Evolutionary conservation across 2,888 invertebrate species (phyloP).

Genomic region (Oscheius sp.): DNA sequence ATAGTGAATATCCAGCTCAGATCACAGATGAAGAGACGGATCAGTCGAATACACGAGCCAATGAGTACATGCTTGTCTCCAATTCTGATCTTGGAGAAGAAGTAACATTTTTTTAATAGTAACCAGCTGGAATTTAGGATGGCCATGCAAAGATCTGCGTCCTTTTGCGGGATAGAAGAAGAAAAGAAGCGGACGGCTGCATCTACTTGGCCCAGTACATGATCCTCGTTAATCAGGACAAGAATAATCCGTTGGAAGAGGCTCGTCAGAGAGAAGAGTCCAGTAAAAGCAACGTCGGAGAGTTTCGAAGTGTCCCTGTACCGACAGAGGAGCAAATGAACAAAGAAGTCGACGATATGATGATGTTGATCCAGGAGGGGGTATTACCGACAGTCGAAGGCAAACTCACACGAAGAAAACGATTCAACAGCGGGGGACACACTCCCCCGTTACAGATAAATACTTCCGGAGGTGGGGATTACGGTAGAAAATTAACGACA

Average conservation of each 20-base stretch:
- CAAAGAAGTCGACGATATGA: slow-evolving; percentile 39
- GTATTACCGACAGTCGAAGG: slow-evolving; percentile 38
- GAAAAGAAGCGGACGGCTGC: not conserved
- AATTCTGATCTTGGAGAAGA: not conserved
- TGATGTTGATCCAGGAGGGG: slow-evolving; percentile 35
- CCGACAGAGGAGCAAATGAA: slow-evolving; percentile 30
- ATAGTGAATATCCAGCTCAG: not conserved
- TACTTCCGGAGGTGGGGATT: not conserved
- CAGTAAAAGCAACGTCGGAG: slow-evolving; percentile 36
- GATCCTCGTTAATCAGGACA: slow-evolving; percentile 36
- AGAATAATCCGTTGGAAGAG: slow-evolving; percentile 39
- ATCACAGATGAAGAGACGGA: slow-evolving; percentile 11
- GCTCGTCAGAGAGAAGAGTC: slow-evolving; percentile 41
- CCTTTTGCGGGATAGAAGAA: slow-evolving; percentile 43
- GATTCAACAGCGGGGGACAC: slow-evolving; percentile 37
- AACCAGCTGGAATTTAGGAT: not conserved
- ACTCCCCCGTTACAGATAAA: not conserved
- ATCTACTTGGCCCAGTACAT: slow-evolving; percentile 36
- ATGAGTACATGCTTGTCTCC: slow-evolving; percentile 59
- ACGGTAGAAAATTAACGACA: too few species aligned
- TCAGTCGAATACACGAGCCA: slow-evolving; percentile 12
- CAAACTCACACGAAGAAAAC: slow-evolving; percentile 1
- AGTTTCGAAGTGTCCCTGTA: slow-evolving; percentile 25
- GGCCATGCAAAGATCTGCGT: slow-evolving; percentile 41
- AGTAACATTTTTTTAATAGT: not conserved